These are phyloP conservation scores for Prietella phreatophila DNA, from an alignment of 2,113 vertebrate species.

Conservation along the genomic window DNA sequence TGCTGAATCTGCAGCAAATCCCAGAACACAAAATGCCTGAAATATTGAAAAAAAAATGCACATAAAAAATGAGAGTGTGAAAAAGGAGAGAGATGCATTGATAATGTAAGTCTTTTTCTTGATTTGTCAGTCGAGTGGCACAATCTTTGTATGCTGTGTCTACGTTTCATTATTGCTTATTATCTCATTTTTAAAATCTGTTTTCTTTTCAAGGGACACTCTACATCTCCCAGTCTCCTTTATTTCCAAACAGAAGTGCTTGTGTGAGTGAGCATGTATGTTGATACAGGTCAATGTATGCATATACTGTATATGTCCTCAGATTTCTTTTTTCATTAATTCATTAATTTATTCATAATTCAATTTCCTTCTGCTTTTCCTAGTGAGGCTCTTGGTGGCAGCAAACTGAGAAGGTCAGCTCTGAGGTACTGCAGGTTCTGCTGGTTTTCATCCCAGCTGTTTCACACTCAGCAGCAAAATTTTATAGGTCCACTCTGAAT, in stretches of 20 bases:
- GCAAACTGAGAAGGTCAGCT: no score
- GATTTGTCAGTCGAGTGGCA: background rate
- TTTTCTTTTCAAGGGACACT: background rate
- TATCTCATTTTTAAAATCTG: conserved; percentile 9
- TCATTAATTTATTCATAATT: background rate
- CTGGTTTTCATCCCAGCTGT: no score
- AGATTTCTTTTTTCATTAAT: background rate
- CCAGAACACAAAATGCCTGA: conserved; percentile 5
- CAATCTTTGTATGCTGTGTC: background rate
- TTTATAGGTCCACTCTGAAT: background rate
- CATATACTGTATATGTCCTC: background rate
- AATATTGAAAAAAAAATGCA: conserved; percentile 13
- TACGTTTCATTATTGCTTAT: conserved; percentile 13
- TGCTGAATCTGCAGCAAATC: conserved; percentile 9
- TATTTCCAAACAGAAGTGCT: background rate
- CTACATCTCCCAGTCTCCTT: background rate
- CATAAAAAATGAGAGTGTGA: conserved; percentile 8
- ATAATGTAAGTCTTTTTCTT: conserved; percentile 16
- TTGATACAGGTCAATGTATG: background rate
- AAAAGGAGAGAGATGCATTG: background rate
- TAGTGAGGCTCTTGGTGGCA: background rate
- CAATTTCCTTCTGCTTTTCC: background rate
- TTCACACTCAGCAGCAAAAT: no score
- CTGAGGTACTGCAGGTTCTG: no score
- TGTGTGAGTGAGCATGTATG: background rate